Evolutionary conservation across 2,888 invertebrate genomes (phyloP), one percentile per base, ranked within the genome.

Genomic region (Diogma glabrata): DNA sequence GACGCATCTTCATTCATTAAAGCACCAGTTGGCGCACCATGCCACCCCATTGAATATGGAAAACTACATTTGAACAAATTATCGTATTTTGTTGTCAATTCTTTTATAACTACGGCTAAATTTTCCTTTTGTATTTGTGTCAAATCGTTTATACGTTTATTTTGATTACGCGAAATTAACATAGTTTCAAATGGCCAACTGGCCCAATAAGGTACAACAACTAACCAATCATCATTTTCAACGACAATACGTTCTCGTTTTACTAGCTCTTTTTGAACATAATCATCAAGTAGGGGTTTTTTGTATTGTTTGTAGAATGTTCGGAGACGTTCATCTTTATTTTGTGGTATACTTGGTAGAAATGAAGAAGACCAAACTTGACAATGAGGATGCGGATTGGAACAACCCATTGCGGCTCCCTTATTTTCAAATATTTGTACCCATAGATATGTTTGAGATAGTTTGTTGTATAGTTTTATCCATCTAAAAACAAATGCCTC

Each of bases 11-110:
- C 66, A 20, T 63, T 63, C 3, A 51, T 43, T 12, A 60, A 51
- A 47, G 67, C 55, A 0, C 91, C 94, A 1, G 92, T 92, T 0
- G 94, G 95, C 1, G 95, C 95, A 12, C 94, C 96, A 72, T 95
- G 95, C 87, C 92, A 97, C 1, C 97, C 97, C 97, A 99, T 97
- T 4, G 95, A 93, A 66, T 97, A 99, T 0, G 93, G 92, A 60
- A 92, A 93, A 46, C 84, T 85, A 60, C 87, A 87, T 58, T 89
- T 76, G 64, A 99, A 99, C 47, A 99, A 67, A 67, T 97, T 97
- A 66, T 99, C 97, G 65, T 97, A 99, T 74, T 87, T 92, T 0
- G 82, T 87, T 38, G 87, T 84, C 19, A 97, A 64, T 52, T 74
- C 71, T 64, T 91, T 91, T 71, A 97, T 84, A 10, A 87, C 82